Percentiles rank a stretch among this genome's conserved stretches.
phyloP scores from a whole-genome alignment of 2,797 vertebrate genomes.

The Nyctalus aviator region DNA sequence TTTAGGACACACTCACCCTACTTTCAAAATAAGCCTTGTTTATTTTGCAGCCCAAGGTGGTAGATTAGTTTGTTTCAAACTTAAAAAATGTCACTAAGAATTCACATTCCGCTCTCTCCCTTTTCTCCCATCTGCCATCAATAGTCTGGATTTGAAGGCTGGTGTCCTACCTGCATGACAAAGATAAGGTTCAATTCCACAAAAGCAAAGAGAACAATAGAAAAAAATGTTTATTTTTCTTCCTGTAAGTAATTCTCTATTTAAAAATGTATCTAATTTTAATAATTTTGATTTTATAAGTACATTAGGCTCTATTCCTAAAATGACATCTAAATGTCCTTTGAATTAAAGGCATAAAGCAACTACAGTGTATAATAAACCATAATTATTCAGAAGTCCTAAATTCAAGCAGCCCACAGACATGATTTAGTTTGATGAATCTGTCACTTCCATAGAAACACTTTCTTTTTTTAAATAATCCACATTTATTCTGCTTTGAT shows the following conservation, averaged over 20 bases:
- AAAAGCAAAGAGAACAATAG: constrained; percentile 14
- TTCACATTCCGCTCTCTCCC: neutral
- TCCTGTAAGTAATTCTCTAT: constrained; percentile 21
- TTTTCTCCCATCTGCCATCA: neutral
- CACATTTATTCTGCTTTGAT: neutral
- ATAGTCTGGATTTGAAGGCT: neutral
- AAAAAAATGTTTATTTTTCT: neutral
- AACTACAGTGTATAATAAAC: neutral
- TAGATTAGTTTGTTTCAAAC: constrained; percentile 46
- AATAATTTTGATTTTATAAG: constrained; percentile 17
- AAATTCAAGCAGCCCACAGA: neutral
- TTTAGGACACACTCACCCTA: constrained; percentile 71
- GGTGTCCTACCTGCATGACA: neutral
- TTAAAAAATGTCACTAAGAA: neutral
- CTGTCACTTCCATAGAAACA: neutral
- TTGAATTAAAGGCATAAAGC: constrained; percentile 11
- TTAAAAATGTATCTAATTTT: constrained; percentile 37
- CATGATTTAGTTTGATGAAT: neutral
- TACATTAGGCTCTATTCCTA: neutral
- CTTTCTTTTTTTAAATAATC: neutral
- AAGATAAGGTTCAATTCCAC: neutral
- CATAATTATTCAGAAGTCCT: neutral
- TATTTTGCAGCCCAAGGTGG: constrained; percentile 46
- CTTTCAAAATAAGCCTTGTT: constrained; percentile 72
- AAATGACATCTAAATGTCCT: neutral